Base-by-base conservation (phyloP, 1,140 invertebrate species). In the Druon quercuslanigerum region DNA sequence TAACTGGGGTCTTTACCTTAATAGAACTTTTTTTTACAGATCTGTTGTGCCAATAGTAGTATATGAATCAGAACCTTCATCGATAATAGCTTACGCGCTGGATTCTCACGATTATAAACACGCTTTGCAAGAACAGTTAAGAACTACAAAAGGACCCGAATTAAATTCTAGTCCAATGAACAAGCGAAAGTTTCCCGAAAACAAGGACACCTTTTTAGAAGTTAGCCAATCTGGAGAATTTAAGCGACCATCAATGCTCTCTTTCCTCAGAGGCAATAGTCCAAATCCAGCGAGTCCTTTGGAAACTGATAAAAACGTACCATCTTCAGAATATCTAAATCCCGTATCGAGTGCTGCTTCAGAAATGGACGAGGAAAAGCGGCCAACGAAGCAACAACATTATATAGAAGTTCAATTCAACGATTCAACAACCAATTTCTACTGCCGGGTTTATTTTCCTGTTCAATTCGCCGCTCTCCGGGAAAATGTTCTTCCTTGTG, bases 51-150 rank as follows among this genome's bases (percentile, higher is more conserved):
- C 96, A 1, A 92, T 98, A 11, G 92, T 96, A 13, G 95, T 98
- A 0, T 95, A 96, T 80, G 97, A 98, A 87, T 93, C 94, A 16
- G 97, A 99, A 88, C 95, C 96, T 1, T 97, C 96, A 80, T 98
- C 97, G 1, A 96, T 98, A 70, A 96, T 98, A 76, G 96, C 97
- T 0, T 97, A 97, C 87, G 94, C 96, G 7, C 86, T 98, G 1
- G 93, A 94, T 74, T 96, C 95, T 0, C 85, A 89, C 20, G 95
- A 96, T 52, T 97, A 97, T 83, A 94, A 94, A 75, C 93, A 92
- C 52, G 88, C 92, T 2, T 81, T 95, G 14, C 92, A 93, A 54
- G 93, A 95, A 54, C 82, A 93, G 50, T 60, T 86, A 72, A 84
- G 83, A 25, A 66, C 75, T 71, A 89, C 78, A 46, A 92, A 90